Evolutionary conservation across 2,797 vertebrate genomes (phyloP).

Genomic region (Pyrocephalus nanus): DNA sequence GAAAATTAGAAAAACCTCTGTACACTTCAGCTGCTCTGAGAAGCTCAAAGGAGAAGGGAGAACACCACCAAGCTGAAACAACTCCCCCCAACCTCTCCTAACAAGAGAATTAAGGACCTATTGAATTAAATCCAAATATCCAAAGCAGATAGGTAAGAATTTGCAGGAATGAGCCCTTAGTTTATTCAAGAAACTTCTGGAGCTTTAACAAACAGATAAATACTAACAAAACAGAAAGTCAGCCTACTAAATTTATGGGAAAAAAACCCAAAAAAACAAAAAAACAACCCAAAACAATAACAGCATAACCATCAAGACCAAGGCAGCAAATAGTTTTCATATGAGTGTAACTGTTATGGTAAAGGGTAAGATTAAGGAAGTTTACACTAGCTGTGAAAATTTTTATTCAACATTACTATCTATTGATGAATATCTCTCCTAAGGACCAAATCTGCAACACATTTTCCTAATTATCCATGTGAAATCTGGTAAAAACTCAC

Average conservation of each 20-base stretch:
- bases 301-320: neutral
- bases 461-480: neutral
- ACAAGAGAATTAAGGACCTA: neutral
- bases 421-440: neutral
- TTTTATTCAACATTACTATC: neutral
- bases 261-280: too few relatives aligned
- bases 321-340: neutral
- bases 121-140: neutral
- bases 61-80: neutral
- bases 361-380: neutral
- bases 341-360: neutral
- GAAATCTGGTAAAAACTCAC: neutral
- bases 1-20: neutral
- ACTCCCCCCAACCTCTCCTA: neutral
- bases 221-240: neutral
- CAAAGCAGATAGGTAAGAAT: neutral
- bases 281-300: too few relatives aligned
- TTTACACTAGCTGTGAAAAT: neutral
- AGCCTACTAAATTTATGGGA: neutral
- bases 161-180: neutral
- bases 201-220: neutral
- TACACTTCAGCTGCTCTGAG: neutral
- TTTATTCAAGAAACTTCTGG: neutral
- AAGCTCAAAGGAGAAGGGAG: neutral
- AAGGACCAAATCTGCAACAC: neutral